Evolutionary conservation across 2,888 invertebrate genomes (phyloP).

Genomic region (Galeopsomyia nigrocyanea): DNA sequence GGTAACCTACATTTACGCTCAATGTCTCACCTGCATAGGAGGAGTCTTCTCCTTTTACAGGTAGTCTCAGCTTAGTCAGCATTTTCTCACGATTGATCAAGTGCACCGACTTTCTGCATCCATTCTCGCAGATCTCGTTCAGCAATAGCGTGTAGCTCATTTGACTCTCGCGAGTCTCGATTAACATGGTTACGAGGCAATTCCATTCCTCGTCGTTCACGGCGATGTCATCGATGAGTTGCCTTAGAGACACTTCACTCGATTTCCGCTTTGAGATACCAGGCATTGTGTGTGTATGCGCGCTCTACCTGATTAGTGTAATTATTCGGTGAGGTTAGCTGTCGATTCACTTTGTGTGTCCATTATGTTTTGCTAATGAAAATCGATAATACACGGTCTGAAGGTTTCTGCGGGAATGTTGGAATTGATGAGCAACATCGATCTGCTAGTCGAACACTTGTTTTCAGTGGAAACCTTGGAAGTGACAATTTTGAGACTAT

Average conservation of each 20-base stretch:
- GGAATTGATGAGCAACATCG: neutral
- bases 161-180: slow-evolving; percentile 54
- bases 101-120: slow-evolving; percentile 53
- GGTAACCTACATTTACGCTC: no score
- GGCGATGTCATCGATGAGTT: slow-evolving; percentile 48
- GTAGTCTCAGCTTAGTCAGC: slow-evolving; percentile 42
- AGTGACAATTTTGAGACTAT: no score
- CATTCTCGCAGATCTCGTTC: slow-evolving; percentile 53
- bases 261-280: neutral
- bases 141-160: slow-evolving; percentile 51
- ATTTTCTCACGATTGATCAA: slow-evolving; percentile 53
- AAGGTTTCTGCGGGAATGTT: neutral
- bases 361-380: neutral
- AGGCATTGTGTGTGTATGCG: no score
- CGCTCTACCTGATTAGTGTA: neutral
- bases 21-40: neutral
- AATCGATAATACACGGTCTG: no score
- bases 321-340: no score
- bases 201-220: slow-evolving; percentile 61
- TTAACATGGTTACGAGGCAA: slow-evolving; percentile 58
- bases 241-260: slow-evolving; percentile 49
- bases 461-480: no score
- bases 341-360: neutral
- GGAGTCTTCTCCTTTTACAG: neutral
- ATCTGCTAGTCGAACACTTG: no score